Conservation (phyloP, 2,113 vertebrate species). For the Protobothrops flavoviridis region DNA sequence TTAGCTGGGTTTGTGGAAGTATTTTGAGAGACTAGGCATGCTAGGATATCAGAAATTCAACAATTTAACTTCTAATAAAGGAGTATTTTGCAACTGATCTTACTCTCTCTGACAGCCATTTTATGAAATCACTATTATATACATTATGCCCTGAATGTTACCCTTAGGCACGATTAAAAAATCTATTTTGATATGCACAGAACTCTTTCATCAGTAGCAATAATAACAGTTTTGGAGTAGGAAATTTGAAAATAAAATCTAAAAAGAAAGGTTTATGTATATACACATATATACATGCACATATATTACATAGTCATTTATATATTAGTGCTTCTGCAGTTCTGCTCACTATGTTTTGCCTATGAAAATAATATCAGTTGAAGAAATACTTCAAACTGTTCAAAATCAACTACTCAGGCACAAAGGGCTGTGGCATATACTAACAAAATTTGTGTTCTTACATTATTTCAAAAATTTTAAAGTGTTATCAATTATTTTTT, state of each 20-base stretch:
- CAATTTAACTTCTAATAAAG: background rate
- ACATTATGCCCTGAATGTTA: background rate
- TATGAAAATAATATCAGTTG: background rate
- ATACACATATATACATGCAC: slow-evolving; percentile 14
- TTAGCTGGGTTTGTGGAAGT: background rate
- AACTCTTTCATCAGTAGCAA: background rate
- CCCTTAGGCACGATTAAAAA: background rate
- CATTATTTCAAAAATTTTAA: background rate
- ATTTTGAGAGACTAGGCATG: background rate
- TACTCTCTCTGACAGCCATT: background rate
- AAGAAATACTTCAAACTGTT: background rate
- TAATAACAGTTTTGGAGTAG: background rate
- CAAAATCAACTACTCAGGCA: slow-evolving; percentile 9
- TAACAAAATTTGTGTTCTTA: background rate
- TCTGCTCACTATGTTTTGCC: background rate
- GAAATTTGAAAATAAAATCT: background rate
- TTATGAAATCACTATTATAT: background rate
- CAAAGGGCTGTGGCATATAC: background rate
- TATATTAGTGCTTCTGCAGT: background rate
- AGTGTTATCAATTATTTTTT: background rate
- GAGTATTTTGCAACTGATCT: background rate
- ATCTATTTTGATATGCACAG: background rate
- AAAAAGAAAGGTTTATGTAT: background rate
- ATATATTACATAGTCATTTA: slow-evolving; percentile 5
- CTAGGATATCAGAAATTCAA: background rate